Percentiles rank a stretch among this genome's conserved stretches.
Evolutionary conservation across 2,888 invertebrate species (phyloP).

Genomic region (Pachycephus smyrnensis): DNA sequence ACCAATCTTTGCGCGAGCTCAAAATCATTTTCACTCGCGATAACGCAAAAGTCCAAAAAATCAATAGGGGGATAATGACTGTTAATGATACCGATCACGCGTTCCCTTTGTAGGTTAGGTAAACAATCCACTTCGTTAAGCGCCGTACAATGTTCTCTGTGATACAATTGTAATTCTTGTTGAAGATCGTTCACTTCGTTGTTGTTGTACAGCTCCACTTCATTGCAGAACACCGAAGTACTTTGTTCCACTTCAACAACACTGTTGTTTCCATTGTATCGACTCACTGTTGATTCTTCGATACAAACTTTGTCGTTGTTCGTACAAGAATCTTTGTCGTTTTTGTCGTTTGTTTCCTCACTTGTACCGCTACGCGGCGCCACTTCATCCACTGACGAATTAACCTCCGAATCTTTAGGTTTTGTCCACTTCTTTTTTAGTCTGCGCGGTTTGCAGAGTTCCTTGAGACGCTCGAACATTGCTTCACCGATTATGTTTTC

Average conservation of each 20-base stretch:
- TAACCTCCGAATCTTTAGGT: not conserved
- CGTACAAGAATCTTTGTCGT: not conserved
- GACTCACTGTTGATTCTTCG: not conserved
- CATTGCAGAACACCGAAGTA: not conserved
- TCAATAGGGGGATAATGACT: not conserved
- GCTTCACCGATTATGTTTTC: not conserved
- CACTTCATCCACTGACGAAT: not conserved
- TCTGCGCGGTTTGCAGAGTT: not conserved
- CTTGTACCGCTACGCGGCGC: too few species aligned
- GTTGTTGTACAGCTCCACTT: not conserved
- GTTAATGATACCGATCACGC: not conserved
- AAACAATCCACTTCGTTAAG: not conserved
- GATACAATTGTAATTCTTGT: not conserved
- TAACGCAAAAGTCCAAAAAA: not conserved
- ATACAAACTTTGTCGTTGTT: not conserved
- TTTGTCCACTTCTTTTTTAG: not conserved
- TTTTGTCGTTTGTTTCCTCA: not conserved
- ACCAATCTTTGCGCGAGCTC: not conserved
- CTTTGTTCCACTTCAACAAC: not conserved
- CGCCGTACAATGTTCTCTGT: not conserved
- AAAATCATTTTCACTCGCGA: not conserved
- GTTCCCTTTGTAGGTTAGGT: not conserved
- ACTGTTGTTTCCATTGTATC: not conserved
- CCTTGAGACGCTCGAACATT: not conserved
- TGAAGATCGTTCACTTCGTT: not conserved